Evolutionary conservation across 2,888 invertebrate species (phyloP).

Genomic region (Rhaphigaster nebulosa): DNA sequence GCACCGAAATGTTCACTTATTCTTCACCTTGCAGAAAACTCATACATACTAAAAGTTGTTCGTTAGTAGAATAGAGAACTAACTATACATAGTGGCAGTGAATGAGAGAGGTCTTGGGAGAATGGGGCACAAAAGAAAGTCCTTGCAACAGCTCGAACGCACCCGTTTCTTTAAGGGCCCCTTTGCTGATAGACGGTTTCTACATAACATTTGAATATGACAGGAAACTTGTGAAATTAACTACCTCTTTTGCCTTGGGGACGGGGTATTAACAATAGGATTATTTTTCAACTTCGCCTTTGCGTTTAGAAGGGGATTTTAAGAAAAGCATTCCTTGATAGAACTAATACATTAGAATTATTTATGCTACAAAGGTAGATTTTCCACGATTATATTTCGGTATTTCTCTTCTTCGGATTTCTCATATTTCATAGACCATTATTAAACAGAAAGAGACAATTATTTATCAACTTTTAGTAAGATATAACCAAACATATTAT

Average conservation of each 20-base stretch:
- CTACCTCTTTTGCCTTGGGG: background rate
- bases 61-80: too few species aligned
- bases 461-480: too few species aligned
- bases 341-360: background rate
- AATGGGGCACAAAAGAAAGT: background rate
- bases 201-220: slow-evolving; percentile 8
- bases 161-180: background rate
- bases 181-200: background rate
- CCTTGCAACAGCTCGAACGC: background rate
- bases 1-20: too few species aligned
- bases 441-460: too few species aligned
- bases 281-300: background rate
- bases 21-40: too few species aligned
- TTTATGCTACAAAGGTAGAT: background rate
- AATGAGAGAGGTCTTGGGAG: background rate
- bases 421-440: too few species aligned
- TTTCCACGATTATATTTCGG: background rate
- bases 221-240: slow-evolving; percentile 6
- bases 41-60: too few species aligned
- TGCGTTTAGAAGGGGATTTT: background rate
- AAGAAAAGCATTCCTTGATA: background rate
- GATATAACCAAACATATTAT: too few species aligned
- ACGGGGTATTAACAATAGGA: background rate
- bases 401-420: too few species aligned
- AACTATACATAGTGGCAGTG: background rate